Percentiles rank a stretch among this genome's conserved stretches.
Evolutionary conservation across 2,888 invertebrate genomes (phyloP).

Genomic region (Xanthorhoe designata): DNA sequence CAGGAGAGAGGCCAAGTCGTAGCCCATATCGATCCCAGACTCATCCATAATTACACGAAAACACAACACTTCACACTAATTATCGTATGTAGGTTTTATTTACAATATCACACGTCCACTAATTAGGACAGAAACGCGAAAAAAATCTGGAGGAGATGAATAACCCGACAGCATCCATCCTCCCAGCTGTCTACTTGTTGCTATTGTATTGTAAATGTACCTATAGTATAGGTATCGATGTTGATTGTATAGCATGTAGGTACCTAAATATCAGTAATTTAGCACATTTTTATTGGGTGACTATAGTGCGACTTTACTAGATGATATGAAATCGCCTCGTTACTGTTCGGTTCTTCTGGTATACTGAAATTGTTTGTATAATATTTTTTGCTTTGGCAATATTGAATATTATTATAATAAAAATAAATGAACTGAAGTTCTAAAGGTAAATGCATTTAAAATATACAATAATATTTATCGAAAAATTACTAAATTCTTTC

Average conservation of each 20-base stretch:
- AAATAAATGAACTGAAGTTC: no score
- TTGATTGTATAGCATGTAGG: constrained; percentile 38
- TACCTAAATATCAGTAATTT: constrained; percentile 45
- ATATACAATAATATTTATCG: no score
- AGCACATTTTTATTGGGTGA: constrained; percentile 55
- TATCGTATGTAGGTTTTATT: constrained; percentile 55
- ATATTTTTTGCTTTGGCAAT: constrained; percentile 39
- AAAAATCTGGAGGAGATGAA: constrained; percentile 62
- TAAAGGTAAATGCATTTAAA: no score
- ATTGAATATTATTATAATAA: neutral
- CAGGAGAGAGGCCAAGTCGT: constrained; percentile 86
- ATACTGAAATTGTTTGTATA: constrained; percentile 43
- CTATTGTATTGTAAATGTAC: constrained; percentile 56
- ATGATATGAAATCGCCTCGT: constrained; percentile 36
- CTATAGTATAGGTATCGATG: no score
- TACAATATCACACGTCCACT: constrained; percentile 49
- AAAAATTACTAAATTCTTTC: no score
- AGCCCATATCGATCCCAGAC: constrained; percentile 88
- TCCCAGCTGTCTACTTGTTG: constrained; percentile 83
- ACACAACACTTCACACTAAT: constrained; percentile 72
- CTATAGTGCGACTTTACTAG: constrained; percentile 57
- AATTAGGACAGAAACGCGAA: constrained; percentile 63
- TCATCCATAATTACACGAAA: constrained; percentile 84
- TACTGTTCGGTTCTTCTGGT: constrained; percentile 29
- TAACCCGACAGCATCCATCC: constrained; percentile 76